phyloP scores from a whole-genome alignment of 2,113 vertebrate genomes.

The Pterocles gutturalis region DNA sequence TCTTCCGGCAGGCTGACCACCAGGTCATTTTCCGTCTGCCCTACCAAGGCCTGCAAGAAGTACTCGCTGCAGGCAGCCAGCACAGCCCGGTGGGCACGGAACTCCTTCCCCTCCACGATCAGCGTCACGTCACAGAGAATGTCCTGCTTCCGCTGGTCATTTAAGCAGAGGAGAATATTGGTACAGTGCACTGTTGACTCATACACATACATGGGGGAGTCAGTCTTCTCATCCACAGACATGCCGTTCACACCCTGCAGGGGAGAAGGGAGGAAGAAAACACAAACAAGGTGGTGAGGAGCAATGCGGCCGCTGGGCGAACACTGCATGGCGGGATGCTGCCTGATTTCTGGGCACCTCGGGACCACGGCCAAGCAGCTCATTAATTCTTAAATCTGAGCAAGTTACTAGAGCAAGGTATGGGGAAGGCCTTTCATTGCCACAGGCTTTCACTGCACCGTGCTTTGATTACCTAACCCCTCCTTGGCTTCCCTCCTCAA shows the following conservation, averaged over 20 bases:
- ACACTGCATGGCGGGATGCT: rapidly evolving
- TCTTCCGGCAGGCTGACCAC: constrained; percentile 96
- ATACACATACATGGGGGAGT: constrained; percentile 99
- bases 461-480: not conserved
- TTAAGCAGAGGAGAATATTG: constrained; percentile 99
- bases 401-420: not conserved
- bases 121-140: constrained; percentile 99
- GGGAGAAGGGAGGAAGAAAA: constrained; percentile 72
- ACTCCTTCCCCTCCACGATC: constrained; percentile 96
- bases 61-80: constrained; percentile 98
- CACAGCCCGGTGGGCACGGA: constrained; percentile 96
- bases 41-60: constrained; percentile 95
- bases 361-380: not conserved
- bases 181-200: constrained; percentile 99
- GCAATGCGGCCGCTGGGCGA: not conserved
- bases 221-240: constrained; percentile 99
- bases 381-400: not conserved
- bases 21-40: constrained; percentile 93
- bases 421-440: not conserved
- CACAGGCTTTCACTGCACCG: not conserved
- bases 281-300: not conserved
- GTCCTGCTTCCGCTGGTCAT: constrained; percentile 98
- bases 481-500: not conserved
- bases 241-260: constrained; percentile 98
- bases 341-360: rapidly evolving